Evolutionary conservation across 1,140 invertebrate genomes (phyloP), one percentile per base, ranked within the genome.

Genomic region (Zaprionus tsacasi): DNA sequence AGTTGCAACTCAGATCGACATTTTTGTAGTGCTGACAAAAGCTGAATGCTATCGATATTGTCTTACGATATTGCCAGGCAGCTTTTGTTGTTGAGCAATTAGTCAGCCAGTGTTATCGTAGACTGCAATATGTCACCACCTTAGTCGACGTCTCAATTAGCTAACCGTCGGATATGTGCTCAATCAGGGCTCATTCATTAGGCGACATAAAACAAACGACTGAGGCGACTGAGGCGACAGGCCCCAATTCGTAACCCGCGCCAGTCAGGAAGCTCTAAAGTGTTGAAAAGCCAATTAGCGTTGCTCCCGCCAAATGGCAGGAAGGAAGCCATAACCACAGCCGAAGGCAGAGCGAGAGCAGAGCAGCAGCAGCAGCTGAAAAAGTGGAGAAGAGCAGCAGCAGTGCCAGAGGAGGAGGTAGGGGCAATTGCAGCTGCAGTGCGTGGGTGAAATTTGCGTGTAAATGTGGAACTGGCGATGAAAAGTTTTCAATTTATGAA

Each of bases 251-350:
- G 45, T 50, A 25, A 12, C 45, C 45, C 45, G 17, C 45, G 60
- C 27, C 13, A 40, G 54, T 27, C 68, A 70, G 83, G 85, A 89
- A 88, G 83, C 78, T 64, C 56, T 61, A 85, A 89, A 89, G 85
- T 88, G 85, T 88, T 88, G 83, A 89, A 88, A 89, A 88, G 85
- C 83, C 83, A 88, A 88, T 88, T 88, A 88, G 83, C 83, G 69
- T 87, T 76, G 71, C 61, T n/a, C 70, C 64, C 68, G 63, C 57
- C 59, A 72, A 73, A 70, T 75, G 75, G 54, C 78, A 80, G 85
- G 85, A 88, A 89, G 85, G 85, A 88, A 88, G 85, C 83, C 85
- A 83, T 89, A 89, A 64, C 75, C 70, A 77, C 63, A 73, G 65
- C 71, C 12, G n/a, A 60, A 66, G 58, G 58, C 25, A 59, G 17